phyloP scores from a whole-genome alignment of 2,888 invertebrate species.

The Patella pellucida region DNA sequence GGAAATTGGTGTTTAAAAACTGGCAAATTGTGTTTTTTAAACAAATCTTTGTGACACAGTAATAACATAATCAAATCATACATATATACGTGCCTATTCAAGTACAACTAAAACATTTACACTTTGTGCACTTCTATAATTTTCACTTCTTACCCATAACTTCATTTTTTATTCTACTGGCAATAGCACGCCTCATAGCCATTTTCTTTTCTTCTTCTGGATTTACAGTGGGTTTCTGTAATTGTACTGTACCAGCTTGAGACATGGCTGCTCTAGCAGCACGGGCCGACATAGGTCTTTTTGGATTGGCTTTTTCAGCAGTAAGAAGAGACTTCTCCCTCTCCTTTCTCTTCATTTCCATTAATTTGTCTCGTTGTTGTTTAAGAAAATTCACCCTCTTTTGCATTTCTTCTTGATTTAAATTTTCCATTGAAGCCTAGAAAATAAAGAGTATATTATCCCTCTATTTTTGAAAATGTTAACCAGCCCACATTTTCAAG shows the following conservation, averaged over 20 bases:
- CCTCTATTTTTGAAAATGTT: background rate
- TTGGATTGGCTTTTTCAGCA: conserved; percentile 73
- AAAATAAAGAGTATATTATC: background rate
- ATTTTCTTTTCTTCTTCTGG: conserved; percentile 76
- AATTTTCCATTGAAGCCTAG: conserved; percentile 60
- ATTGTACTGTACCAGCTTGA: conserved; percentile 25
- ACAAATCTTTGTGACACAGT: too few relatives aligned
- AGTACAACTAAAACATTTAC: too few relatives aligned
- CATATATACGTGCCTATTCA: too few relatives aligned
- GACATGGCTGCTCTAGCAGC: conserved; percentile 79
- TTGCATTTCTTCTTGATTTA: conserved; percentile 63
- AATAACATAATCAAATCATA: too few relatives aligned
- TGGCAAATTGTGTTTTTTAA: too few relatives aligned
- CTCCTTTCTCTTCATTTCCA: conserved; percentile 89
- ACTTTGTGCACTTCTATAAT: too few relatives aligned
- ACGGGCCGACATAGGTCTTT: conserved; percentile 81
- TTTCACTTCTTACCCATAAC: conserved; percentile 78
- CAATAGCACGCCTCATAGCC: conserved; percentile 86
- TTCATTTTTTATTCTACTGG: conserved; percentile 86
- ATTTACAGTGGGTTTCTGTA: conserved; percentile 34
- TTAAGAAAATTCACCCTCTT: conserved; percentile 85
- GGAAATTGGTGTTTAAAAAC: too few relatives aligned
- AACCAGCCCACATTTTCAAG: background rate
- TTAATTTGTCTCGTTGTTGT: conserved; percentile 89
- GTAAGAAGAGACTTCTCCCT: conserved; percentile 82